Evolutionary conservation across 2,113 vertebrate species (phyloP), one percentile per base, ranked within the genome.

Genomic region (Rhegmatorhina hoffmannsi): DNA sequence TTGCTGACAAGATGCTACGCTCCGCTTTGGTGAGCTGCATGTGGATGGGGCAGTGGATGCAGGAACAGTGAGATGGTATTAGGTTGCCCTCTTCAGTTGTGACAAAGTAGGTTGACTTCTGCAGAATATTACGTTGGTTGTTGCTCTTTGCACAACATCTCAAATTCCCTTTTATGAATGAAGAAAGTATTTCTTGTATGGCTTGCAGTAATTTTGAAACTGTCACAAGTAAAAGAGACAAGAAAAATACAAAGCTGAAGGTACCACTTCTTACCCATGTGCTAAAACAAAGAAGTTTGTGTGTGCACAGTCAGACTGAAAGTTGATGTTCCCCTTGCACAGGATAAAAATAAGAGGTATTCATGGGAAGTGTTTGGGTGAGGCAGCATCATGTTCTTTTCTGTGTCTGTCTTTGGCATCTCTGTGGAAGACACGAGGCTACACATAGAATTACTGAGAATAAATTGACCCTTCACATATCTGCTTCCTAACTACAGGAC

Each of bases 71-170:
- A 53, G 34, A 28, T 67, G 76, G 78, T 82, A 12, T 83, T 81
- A 96, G 91, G 68, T 85, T 95, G 96, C 96, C 96, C 95, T 95
- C 97, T 97, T 88, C 92, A 94, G 96, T 94, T 93, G 24, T 66
- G 75, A 91, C 40, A 69, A 47, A 62, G 80, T 34, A 92, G 49
- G 28, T 60, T 77, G 86, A 47, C 73, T 73, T 68, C 25, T 78
- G 23, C 8, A 80, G 47, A 38, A 40, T 20, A 50, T 38, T 21
- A 56, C 49, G 31, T 19, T 52, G 40, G 13, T 46, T 74, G 12
- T 53, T 88, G 6, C 19, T 62, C 33, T 53, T 85, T 63, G 18
- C 64, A 17, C 31, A 55, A 24, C 43, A n/a, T 21, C 46, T 63
- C 15, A 70, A 60, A 81, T 43, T 56, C 10, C 49, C 44, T 79